Evolutionary conservation across 2,797 vertebrate genomes (phyloP).

Genomic region (Toxotes lorentzi): DNA sequence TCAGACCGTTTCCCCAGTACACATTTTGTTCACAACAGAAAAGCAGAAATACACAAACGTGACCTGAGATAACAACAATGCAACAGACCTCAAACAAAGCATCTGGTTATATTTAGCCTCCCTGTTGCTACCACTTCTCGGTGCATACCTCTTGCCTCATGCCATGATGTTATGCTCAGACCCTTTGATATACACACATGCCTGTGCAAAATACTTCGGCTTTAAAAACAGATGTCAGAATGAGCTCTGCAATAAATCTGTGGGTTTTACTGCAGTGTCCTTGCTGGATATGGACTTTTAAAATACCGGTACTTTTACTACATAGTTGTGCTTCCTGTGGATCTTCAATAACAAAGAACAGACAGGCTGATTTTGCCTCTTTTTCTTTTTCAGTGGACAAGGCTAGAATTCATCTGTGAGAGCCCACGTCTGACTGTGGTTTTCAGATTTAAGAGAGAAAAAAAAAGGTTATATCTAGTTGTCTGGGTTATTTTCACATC

Average conservation of each 20-base stretch:
- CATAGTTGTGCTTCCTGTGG: not conserved
- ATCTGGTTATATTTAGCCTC: conserved; percentile 69
- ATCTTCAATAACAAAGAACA: conserved; percentile 3
- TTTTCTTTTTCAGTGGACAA: not conserved
- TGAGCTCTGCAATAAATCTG: conserved; percentile 38
- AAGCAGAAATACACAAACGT: conserved; percentile 41
- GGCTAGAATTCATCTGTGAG: not conserved
- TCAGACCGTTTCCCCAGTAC: not conserved
- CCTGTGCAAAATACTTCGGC: conserved; percentile 57
- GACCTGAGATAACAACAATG: conserved; percentile 49
- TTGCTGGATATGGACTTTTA: conserved; percentile 26
- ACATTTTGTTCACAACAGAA: conserved; percentile 12
- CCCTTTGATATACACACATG: conserved; percentile 36
- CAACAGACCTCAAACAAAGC: conserved; percentile 46
- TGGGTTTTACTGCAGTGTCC: conserved; percentile 30
- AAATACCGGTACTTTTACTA: conserved; percentile 21
- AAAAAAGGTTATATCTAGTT: not conserved
- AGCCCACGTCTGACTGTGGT: not conserved
- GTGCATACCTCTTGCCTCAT: conserved; percentile 37
- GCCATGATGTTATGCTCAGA: conserved; percentile 57
- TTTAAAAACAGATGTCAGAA: conserved; percentile 45
- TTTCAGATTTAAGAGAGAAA: not conserved
- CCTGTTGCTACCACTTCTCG: conserved; percentile 68
- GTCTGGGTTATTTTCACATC: conserved; percentile 11
- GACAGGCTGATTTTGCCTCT: not conserved